Evolutionary conservation across 2,113 vertebrate species (phyloP), one percentile per base, ranked within the genome.

Genomic region (Lepisosteus osseus): DNA sequence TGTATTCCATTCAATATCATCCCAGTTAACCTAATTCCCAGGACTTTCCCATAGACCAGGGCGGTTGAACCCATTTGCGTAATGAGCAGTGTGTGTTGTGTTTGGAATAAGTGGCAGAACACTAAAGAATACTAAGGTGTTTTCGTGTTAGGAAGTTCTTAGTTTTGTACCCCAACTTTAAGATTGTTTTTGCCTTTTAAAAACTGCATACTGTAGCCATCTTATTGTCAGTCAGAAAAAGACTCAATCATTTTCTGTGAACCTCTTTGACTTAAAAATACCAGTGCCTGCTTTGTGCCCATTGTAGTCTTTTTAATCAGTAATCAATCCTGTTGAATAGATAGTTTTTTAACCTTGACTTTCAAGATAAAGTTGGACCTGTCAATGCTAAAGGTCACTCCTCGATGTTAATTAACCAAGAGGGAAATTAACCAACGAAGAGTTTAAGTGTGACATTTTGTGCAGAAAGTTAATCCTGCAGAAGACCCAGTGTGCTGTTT

Each of bases 351-450:
- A 92, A 92, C 89, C 81, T 89, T 91, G 87, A 83, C 90, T 90
- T 91, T 92, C 81, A 89, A 87, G 86, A 89, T 94, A 87, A 92
- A 93, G 92, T 90, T 90, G 80, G 84, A 89, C 84, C 88, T 92
- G 86, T 90, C 84, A 83, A 54, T 87, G 81, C 79, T 86, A 94
- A 93, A 93, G 90, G 88, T 93, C 90, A 91, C 77, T 83, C 86
- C 83, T 84, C 88, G 88, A 88, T 90, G 90, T 93, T 95, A 94
- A 95, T 96, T 95, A 95, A 93, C 90, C 91, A 86, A 86, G 85
- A 92, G 91, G 86, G 92, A 94, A 95, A 95, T 94, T 85, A 94
- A 92, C 88, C 85, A 87, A 89, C 87, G 82, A 78, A 81, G 79
- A 71, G 79, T 89, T 90, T 91, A 85, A 77, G 71, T 84, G 79